Evolutionary conservation across 2,888 invertebrate species (phyloP).

Genomic region (Drepana falcataria): DNA sequence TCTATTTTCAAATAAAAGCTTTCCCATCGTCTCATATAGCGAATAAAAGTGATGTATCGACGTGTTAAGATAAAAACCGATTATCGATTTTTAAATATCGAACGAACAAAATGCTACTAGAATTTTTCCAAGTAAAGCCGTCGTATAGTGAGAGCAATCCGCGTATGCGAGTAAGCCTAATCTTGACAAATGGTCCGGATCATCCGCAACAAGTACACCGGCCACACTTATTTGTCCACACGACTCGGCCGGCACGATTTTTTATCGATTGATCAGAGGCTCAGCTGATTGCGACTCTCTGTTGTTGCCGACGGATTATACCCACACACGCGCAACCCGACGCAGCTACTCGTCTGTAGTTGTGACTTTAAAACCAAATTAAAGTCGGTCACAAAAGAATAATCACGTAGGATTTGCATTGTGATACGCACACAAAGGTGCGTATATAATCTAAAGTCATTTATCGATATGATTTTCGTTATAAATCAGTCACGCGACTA

Average conservation of each 20-base stretch:
- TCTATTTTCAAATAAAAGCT: no score
- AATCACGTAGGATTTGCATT: slow-evolving; percentile 60
- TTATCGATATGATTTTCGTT: slow-evolving; percentile 20
- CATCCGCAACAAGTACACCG: slow-evolving; percentile 52
- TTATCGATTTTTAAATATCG: background rate
- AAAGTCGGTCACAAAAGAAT: slow-evolving; percentile 56
- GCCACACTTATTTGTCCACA: slow-evolving; percentile 60
- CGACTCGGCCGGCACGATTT: slow-evolving; percentile 60
- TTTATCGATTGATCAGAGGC: slow-evolving; percentile 75
- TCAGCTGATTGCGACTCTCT: slow-evolving; percentile 74
- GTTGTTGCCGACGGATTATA: slow-evolving; percentile 73
- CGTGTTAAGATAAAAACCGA: no score
- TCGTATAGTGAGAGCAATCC: slow-evolving; percentile 26
- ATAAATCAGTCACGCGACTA: slow-evolving; percentile 11
- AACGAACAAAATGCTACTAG: background rate
- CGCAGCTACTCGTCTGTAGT: background rate
- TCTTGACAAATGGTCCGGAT: slow-evolving; percentile 76
- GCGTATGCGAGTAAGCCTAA: slow-evolving; percentile 52
- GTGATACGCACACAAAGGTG: slow-evolving; percentile 39
- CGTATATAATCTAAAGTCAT: slow-evolving; percentile 14
- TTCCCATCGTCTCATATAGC: no score
- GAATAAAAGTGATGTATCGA: no score
- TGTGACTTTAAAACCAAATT: slow-evolving; percentile 36
- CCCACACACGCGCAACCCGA: slow-evolving; percentile 16
- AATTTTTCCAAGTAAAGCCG: slow-evolving; percentile 6